phyloP scores from a whole-genome alignment of 1,140 invertebrate genomes.

The Aphis craccivora region DNA sequence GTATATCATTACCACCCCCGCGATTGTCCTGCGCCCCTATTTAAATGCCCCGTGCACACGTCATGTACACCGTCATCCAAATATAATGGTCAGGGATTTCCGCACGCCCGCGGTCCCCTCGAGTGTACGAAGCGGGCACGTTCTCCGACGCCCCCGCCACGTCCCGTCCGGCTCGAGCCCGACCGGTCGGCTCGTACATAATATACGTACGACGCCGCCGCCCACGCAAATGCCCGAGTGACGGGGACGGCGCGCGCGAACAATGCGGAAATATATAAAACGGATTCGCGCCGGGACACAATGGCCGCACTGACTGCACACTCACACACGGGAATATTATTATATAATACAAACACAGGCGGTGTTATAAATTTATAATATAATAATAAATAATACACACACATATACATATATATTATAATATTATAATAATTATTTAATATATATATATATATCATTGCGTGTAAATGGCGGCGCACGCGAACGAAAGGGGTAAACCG shows the following conservation, averaged over 20 bases:
- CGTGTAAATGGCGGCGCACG: background rate
- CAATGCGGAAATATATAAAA: slow-evolving; percentile 25
- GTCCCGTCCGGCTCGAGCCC: slow-evolving; percentile 21
- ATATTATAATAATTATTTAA: background rate
- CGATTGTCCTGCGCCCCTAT: background rate
- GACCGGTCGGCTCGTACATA: slow-evolving; percentile 52
- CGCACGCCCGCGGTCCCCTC: background rate
- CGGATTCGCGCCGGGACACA: background rate
- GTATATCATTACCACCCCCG: background rate
- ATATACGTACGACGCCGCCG: background rate
- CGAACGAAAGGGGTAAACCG: background rate
- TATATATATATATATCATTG: background rate
- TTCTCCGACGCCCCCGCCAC: background rate
- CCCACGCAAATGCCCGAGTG: background rate
- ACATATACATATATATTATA: background rate
- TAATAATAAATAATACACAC: background rate
- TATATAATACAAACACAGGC: background rate
- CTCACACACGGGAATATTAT: background rate
- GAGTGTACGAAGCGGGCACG: background rate
- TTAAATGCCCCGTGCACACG: background rate
- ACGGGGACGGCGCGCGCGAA: background rate
- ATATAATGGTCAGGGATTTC: background rate
- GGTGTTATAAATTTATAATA: background rate
- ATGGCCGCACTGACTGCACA: background rate
- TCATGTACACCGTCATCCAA: background rate